Percentiles rank a stretch among this genome's conserved stretches.
phyloP scores from a whole-genome alignment of 2,113 vertebrate genomes.

The Larimichthys polyactis region DNA sequence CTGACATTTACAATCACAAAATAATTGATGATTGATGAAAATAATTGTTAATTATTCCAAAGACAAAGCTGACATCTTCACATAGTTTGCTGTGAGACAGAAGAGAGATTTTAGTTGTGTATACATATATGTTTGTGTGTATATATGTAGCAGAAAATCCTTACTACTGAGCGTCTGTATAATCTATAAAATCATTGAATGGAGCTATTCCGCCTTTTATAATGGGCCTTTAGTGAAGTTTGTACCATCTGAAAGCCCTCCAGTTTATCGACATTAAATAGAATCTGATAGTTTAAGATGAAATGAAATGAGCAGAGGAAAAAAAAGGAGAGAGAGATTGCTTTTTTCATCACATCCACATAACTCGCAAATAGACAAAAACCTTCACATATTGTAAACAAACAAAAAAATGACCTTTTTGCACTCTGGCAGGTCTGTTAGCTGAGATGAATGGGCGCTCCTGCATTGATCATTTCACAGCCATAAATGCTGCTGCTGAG shows the following conservation, averaged over 20 bases:
- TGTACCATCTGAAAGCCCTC: conserved; percentile 20
- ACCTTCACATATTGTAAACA: conserved; percentile 40
- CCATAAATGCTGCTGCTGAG: conserved; percentile 55
- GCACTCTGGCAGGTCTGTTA: conserved; percentile 63
- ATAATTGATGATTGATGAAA: not conserved
- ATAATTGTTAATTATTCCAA: not conserved
- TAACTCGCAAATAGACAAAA: conserved; percentile 53
- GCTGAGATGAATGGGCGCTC: conserved; percentile 68
- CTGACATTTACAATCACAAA: not conserved
- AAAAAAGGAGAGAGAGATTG: not conserved
- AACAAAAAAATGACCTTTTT: conserved; percentile 38
- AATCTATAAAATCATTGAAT: not conserved
- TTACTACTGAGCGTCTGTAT: not conserved
- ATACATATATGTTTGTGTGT: no score
- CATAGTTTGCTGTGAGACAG: not conserved
- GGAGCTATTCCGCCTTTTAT: not conserved
- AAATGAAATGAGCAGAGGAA: conserved; percentile 32
- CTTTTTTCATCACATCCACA: conserved; percentile 47
- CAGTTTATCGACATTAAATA: conserved; percentile 49
- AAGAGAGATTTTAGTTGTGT: no score
- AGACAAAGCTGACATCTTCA: not conserved
- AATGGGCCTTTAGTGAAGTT: conserved; percentile 4
- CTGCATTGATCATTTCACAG: conserved; percentile 73
- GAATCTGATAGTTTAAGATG: conserved; percentile 18
- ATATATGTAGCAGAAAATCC: not conserved